phyloP scores from a whole-genome alignment of 1,140 invertebrate species.

The Euura lappo region DNA sequence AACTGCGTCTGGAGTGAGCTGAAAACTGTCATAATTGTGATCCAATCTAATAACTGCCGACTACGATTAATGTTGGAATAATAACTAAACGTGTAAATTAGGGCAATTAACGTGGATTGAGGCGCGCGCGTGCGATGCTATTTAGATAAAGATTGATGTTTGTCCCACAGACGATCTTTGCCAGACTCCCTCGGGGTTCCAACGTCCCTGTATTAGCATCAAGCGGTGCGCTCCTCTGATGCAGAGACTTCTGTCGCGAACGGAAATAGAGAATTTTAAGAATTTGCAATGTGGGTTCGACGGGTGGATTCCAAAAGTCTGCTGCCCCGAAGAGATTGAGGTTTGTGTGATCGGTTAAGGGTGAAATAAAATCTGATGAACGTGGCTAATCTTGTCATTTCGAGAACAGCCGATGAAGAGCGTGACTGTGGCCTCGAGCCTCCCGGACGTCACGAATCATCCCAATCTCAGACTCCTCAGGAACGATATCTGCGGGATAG shows the following conservation, averaged over 20 bases:
- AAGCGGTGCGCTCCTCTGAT: slow-evolving; percentile 40
- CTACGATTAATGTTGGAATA: too few relatives aligned
- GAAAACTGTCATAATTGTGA: too few relatives aligned
- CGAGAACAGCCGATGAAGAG: too few relatives aligned
- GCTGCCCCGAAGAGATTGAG: slow-evolving; percentile 45
- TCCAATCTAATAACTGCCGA: too few relatives aligned
- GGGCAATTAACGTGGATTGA: too few relatives aligned
- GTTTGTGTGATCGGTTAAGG: not conserved
- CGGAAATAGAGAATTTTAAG: slow-evolving; percentile 44
- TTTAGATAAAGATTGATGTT: too few relatives aligned
- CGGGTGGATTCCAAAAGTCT: slow-evolving; percentile 60
- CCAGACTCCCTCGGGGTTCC: slow-evolving; percentile 23
- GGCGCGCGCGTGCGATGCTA: too few relatives aligned
- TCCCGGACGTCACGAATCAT: slow-evolving; percentile 61
- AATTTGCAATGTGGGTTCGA: slow-evolving; percentile 63
- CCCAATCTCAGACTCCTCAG: slow-evolving; percentile 62
- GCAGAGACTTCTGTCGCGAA: slow-evolving; percentile 36
- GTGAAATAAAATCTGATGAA: not conserved
- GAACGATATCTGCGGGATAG: slow-evolving; percentile 48
- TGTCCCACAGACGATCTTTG: slow-evolving; percentile 34
- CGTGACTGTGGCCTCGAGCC: slow-evolving; percentile 19
- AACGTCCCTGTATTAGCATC: slow-evolving; percentile 42
- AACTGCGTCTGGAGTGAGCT: too few relatives aligned
- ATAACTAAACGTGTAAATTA: too few relatives aligned
- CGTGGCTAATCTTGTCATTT: too few relatives aligned